A percentile compares a stretch with the other conserved stretches of the same genome.
phyloP scores from a whole-genome alignment of 2,113 vertebrate species.

The Oceanodroma tethys region DNA sequence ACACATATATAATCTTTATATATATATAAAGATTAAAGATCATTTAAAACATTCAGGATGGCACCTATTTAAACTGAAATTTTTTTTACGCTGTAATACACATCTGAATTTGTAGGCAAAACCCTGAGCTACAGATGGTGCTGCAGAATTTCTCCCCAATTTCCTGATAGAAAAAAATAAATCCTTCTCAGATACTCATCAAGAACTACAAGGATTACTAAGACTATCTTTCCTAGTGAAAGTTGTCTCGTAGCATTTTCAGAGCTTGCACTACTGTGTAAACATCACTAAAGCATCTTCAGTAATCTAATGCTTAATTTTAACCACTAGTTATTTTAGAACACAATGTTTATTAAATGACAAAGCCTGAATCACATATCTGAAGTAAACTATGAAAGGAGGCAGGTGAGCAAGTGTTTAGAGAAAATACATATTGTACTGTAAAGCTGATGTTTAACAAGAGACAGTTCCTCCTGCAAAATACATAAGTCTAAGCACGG shows the following conservation, averaged over 20 bases:
- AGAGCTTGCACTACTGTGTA: not conserved
- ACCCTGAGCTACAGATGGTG: not conserved
- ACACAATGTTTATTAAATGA: not conserved
- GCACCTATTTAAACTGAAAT: not conserved
- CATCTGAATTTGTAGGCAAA: not conserved
- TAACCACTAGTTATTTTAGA: not conserved
- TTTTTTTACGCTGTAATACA: not conserved
- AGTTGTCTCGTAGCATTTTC: not conserved
- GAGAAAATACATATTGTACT: not conserved
- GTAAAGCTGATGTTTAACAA: not conserved
- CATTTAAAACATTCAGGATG: not conserved
- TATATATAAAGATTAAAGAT: not conserved
- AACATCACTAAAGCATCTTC: not conserved
- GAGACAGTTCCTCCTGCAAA: not conserved
- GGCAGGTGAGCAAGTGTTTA: not conserved
- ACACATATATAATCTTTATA: not conserved
- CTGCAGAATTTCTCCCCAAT: not conserved
- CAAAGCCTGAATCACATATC: not conserved
- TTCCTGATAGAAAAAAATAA: not conserved
- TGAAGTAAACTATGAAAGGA: not conserved
- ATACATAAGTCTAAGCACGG: fast-evolving
- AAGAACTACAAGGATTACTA: not conserved
- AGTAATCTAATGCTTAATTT: not conserved
- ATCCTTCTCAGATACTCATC: not conserved
- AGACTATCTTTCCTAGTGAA: not conserved